Conservation (phyloP, 2,888 invertebrate species). For the Clepsis dumicolana region DNA sequence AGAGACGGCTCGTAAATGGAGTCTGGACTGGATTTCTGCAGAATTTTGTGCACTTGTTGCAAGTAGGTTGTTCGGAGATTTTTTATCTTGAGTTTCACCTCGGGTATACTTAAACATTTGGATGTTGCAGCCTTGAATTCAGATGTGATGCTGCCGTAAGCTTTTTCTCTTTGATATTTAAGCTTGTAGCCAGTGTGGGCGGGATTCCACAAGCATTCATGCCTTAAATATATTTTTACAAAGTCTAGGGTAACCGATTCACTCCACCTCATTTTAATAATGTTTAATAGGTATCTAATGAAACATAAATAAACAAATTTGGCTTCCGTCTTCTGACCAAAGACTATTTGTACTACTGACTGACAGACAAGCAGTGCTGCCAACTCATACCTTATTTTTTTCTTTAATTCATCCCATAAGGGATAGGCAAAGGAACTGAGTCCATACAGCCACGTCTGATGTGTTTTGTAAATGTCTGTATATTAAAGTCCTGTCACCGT, state of each 20-base stretch:
- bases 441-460: too few species aligned
- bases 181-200: constrained; percentile 72
- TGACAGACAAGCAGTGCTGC: too few species aligned
- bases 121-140: constrained; percentile 67
- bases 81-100: constrained; percentile 81
- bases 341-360: too few species aligned
- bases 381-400: too few species aligned
- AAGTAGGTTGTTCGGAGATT: constrained; percentile 79
- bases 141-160: constrained; percentile 65
- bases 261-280: constrained; percentile 74
- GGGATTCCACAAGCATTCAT: constrained; percentile 83
- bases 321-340: too few species aligned
- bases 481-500: too few species aligned
- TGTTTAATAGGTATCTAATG: background rate
- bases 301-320: background rate
- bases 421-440: too few species aligned
- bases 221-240: constrained; percentile 79
- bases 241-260: constrained; percentile 78
- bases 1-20: constrained; percentile 71
- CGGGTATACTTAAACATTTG: constrained; percentile 65
- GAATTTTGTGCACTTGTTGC: constrained; percentile 79
- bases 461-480: too few species aligned
- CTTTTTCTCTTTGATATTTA: constrained; percentile 68
- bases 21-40: constrained; percentile 71
- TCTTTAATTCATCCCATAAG: too few species aligned